Evolutionary conservation across 2,888 invertebrate species (phyloP).

Genomic region (Nomada fabriciana): DNA sequence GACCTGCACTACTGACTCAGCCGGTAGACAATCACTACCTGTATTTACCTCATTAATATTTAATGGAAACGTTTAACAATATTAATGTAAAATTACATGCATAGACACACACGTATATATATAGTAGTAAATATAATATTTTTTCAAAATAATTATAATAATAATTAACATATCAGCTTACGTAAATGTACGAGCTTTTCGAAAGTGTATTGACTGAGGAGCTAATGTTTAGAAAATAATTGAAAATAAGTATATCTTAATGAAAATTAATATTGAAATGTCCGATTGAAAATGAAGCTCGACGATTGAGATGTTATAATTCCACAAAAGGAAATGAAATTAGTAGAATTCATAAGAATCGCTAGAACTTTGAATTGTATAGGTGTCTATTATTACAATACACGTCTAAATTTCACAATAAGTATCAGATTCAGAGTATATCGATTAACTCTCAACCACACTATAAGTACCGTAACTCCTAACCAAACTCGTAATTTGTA

Average conservation of each 20-base stretch:
- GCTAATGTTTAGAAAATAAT: neutral
- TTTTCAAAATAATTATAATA: conserved; percentile 4
- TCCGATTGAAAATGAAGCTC: too few relatives aligned
- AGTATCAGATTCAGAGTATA: neutral
- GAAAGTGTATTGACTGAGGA: neutral
- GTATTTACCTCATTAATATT: neutral
- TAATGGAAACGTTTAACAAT: neutral
- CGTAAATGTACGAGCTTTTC: neutral
- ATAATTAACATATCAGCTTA: neutral
- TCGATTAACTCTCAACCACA: neutral
- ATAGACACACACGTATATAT: too few relatives aligned
- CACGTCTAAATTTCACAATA: too few relatives aligned
- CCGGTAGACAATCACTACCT: conserved; percentile 2
- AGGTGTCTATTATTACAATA: conserved; percentile 8
- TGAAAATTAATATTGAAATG: too few relatives aligned
- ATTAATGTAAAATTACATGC: neutral
- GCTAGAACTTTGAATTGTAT: neutral
- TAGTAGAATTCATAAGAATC: too few relatives aligned
- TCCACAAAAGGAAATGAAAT: too few relatives aligned
- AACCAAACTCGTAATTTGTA: neutral
- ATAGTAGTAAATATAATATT: conserved; percentile 1
- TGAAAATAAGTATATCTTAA: neutral
- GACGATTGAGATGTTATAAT: too few relatives aligned
- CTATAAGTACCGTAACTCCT: neutral
- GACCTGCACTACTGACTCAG: conserved; percentile 1